Percentiles rank a stretch among this genome's conserved stretches.
phyloP scores from a whole-genome alignment of 2,888 invertebrate genomes.

The Chrysodeixis includens region DNA sequence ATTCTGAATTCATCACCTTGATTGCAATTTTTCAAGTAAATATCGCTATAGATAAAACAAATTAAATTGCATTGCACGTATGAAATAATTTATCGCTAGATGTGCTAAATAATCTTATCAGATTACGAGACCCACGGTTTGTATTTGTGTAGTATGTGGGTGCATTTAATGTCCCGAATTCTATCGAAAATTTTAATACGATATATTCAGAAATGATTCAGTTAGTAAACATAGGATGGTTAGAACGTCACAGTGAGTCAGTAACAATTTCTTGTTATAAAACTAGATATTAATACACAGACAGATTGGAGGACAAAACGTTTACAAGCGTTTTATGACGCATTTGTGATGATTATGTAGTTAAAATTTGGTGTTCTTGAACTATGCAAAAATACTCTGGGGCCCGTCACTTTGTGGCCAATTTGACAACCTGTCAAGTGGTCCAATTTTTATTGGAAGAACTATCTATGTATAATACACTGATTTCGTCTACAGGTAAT shows the following conservation, averaged over 20 bases:
- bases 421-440: too few relatives aligned
- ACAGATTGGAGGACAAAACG: constrained; percentile 1
- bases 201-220: constrained; percentile 31
- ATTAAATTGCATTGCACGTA: background rate
- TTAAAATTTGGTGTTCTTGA: too few relatives aligned
- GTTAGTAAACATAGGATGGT: constrained; percentile 14
- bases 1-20: too few relatives aligned
- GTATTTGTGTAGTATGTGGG: constrained; percentile 4
- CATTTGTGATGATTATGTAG: constrained; percentile 5
- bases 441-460: too few relatives aligned
- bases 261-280: constrained; percentile 11
- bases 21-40: too few relatives aligned
- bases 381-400: too few relatives aligned
- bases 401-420: too few relatives aligned
- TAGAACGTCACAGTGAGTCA: constrained; percentile 40
- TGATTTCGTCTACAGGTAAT: too few relatives aligned
- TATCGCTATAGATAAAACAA: too few relatives aligned
- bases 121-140: background rate
- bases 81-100: background rate
- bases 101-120: constrained; percentile 4
- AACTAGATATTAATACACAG: background rate
- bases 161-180: background rate
- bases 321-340: constrained; percentile 12
- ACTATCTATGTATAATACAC: too few relatives aligned
- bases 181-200: constrained; percentile 18